Evolutionary conservation across 2,888 invertebrate genomes (phyloP).

Genomic region (Coenonympha arcania): DNA sequence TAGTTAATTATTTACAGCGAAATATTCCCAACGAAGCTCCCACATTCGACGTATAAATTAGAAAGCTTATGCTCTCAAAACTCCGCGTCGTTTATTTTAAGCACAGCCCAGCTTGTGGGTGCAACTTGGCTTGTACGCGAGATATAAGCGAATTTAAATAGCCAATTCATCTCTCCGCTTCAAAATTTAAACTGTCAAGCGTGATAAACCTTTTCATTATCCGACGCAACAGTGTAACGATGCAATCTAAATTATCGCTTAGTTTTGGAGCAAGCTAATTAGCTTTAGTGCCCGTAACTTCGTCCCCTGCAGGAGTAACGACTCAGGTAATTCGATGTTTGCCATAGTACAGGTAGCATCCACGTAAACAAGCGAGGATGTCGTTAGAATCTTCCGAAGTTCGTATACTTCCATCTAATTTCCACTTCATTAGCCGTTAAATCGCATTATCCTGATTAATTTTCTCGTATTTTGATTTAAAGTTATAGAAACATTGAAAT

Average conservation of each 20-base stretch:
- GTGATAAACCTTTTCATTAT: constrained; percentile 31
- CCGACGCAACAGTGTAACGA: constrained; percentile 30
- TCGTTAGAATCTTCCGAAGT: neutral
- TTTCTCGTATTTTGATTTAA: no score
- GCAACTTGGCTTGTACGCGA: neutral
- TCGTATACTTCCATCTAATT: neutral
- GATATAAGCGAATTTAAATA: constrained; percentile 8
- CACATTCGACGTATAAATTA: neutral
- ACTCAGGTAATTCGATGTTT: constrained; percentile 29
- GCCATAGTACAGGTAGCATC: neutral
- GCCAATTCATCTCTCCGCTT: constrained; percentile 5
- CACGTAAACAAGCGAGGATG: neutral
- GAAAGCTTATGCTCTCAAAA: neutral
- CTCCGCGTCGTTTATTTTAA: neutral
- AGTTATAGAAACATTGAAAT: no score
- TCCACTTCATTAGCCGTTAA: neutral
- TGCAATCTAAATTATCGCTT: constrained; percentile 56
- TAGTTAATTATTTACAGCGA: no score
- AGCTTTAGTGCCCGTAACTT: constrained; percentile 53
- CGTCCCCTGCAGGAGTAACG: constrained; percentile 38
- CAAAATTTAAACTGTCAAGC: constrained; percentile 9
- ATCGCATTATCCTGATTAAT: no score
- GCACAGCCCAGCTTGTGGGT: neutral
- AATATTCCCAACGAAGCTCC: neutral
- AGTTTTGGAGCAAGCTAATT: constrained; percentile 60